Evolutionary conservation across 2,113 vertebrate genomes (phyloP).

Genomic region (Carettochelys insculpta): DNA sequence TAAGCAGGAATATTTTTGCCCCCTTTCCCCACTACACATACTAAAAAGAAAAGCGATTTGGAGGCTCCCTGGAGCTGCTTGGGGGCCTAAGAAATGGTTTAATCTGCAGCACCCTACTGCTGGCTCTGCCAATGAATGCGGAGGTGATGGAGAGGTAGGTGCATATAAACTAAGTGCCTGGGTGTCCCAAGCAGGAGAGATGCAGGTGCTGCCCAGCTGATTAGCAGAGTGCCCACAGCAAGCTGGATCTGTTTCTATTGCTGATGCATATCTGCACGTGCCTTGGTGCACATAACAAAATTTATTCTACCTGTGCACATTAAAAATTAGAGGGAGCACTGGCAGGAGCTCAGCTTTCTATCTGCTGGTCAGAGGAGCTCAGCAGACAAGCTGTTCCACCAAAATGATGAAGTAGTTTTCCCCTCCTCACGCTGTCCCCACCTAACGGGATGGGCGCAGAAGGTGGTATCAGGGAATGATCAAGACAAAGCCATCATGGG

Average conservation of each 20-base stretch:
- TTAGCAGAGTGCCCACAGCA: too few relatives aligned
- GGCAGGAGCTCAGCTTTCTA: not conserved
- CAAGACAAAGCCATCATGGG: not conserved
- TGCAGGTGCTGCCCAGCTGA: too few relatives aligned
- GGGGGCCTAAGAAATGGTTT: not conserved
- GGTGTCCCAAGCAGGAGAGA: too few relatives aligned
- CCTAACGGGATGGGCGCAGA: not conserved
- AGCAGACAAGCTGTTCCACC: not conserved
- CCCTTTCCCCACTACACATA: not conserved
- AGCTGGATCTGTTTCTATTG: too few relatives aligned
- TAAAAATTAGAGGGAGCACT: too few relatives aligned
- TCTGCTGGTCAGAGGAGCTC: not conserved
- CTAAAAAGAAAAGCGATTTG: not conserved
- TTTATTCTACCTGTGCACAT: too few relatives aligned
- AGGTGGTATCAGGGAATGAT: not conserved
- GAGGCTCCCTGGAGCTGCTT: too few relatives aligned
- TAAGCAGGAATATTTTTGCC: not conserved
- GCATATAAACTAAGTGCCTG: too few relatives aligned
- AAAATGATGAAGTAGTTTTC: not conserved
- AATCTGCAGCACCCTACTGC: not conserved
- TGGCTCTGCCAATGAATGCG: too few relatives aligned
- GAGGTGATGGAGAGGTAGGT: too few relatives aligned
- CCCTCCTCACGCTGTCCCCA: not conserved
- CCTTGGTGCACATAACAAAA: too few relatives aligned
- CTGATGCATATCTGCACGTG: too few relatives aligned